Conservation (phyloP, 2,888 invertebrate species). For the Temnothorax unifasciatus region DNA sequence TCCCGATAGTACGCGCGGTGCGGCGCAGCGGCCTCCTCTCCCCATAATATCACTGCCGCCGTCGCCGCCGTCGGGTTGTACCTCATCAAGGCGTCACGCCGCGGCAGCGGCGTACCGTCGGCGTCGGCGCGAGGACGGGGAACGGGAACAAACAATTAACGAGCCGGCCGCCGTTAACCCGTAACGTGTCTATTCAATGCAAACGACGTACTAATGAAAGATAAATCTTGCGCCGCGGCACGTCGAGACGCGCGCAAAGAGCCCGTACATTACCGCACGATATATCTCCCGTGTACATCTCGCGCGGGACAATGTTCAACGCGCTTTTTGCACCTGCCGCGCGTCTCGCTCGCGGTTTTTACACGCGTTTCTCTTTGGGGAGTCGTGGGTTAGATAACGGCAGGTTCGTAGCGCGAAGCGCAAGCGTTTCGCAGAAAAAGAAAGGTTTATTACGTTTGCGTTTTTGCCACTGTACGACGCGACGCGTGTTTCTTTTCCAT, state of each 20-base stretch:
- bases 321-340: constrained; percentile 12
- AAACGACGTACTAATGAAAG: constrained; percentile 81
- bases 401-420: background rate
- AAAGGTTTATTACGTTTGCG: constrained; percentile 29
- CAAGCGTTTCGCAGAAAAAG: background rate
- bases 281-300: constrained; percentile 48
- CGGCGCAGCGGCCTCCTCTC: constrained; percentile 33
- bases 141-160: constrained; percentile 83
- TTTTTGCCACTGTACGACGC: background rate
- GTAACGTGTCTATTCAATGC: constrained; percentile 80
- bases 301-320: constrained; percentile 40
- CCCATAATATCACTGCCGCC: constrained; percentile 73
- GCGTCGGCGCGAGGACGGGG: constrained; percentile 63
- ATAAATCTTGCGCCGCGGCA: constrained; percentile 78
- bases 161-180: constrained; percentile 75
- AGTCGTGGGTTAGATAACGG: constrained; percentile 34
- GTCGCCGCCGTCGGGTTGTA: constrained; percentile 69
- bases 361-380: background rate
- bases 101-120: constrained; percentile 49
- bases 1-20: background rate
- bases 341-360: constrained; percentile 22
- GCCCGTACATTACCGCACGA: constrained; percentile 49
- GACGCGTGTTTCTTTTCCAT: background rate
- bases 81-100: constrained; percentile 78
- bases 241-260: constrained; percentile 61